phyloP scores from a whole-genome alignment of 2,797 vertebrate genomes.

The Pseudocheirus occidentalis region DNA sequence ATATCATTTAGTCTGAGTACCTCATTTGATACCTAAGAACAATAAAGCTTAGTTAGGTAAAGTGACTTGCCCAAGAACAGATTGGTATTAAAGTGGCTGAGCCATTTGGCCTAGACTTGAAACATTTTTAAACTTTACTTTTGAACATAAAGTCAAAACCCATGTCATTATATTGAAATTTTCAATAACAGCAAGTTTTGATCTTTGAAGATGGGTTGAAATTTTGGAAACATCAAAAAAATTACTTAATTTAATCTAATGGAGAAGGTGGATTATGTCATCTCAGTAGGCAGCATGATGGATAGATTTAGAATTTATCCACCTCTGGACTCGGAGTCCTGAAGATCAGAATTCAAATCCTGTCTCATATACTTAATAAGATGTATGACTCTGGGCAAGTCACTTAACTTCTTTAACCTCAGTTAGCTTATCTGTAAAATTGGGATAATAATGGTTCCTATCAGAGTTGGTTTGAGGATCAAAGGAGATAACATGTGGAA shows the following conservation, averaged over 20 bases:
- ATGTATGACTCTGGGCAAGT: too few species aligned
- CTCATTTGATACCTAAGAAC: neutral
- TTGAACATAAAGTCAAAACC: neutral
- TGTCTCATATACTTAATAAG: too few species aligned
- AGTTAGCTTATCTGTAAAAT: too few species aligned
- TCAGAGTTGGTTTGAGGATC: neutral
- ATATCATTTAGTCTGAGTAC: neutral
- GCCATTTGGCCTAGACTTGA: neutral
- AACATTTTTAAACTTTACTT: conserved; percentile 40
- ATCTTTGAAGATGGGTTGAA: conserved; percentile 5
- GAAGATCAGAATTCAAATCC: too few species aligned
- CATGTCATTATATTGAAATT: conserved; percentile 5
- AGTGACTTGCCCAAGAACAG: neutral
- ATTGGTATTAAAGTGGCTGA: neutral
- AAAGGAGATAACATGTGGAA: neutral
- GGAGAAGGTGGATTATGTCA: neutral
- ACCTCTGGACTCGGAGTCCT: too few species aligned
- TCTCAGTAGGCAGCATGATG: conserved; percentile 3
- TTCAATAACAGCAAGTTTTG: neutral
- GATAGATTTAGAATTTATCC: too few species aligned
- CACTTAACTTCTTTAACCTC: too few species aligned
- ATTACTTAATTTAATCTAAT: conserved; percentile 4
- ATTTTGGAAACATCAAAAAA: conserved; percentile 23
- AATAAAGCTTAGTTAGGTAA: neutral
- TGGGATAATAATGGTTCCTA: too few species aligned